Conservation (phyloP, 2,797 vertebrate genomes). For the Heteromormyrus szaboi region DNA sequence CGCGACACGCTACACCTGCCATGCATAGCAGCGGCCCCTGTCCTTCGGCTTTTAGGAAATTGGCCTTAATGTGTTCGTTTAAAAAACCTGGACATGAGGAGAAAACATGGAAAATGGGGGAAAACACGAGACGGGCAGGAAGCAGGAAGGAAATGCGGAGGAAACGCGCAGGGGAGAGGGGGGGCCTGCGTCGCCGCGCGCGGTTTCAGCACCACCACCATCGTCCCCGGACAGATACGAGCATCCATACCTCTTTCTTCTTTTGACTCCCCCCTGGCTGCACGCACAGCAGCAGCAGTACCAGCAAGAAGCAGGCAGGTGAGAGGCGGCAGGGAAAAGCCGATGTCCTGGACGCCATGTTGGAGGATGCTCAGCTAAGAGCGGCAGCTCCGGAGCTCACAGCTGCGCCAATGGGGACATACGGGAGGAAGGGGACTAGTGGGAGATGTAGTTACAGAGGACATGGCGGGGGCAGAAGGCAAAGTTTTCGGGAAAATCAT, state of each 20-base stretch:
- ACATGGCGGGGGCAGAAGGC: neutral
- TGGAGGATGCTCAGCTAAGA: slow-evolving; percentile 57
- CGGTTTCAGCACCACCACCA: neutral
- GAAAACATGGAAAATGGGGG: neutral
- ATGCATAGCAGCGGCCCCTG: neutral
- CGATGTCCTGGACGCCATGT: slow-evolving; percentile 54
- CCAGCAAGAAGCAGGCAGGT: slow-evolving; percentile 36
- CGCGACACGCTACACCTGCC: neutral
- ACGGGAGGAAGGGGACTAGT: slow-evolving; percentile 17
- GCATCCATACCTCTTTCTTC: slow-evolving; percentile 67
- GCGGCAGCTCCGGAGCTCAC: slow-evolving; percentile 28
- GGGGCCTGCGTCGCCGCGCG: neutral
- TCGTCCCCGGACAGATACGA: neutral
- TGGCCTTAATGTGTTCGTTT: neutral
- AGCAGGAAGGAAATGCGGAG: neutral
- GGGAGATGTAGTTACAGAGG: slow-evolving; percentile 56
- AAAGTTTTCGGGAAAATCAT: neutral
- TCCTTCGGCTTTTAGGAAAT: neutral
- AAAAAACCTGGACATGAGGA: neutral
- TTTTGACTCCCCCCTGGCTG: slow-evolving; percentile 65
- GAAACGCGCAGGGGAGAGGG: neutral
- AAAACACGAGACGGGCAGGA: neutral
- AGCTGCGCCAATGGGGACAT: neutral
- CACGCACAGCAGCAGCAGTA: slow-evolving; percentile 55
- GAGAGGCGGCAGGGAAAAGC: slow-evolving; percentile 42